Conservation (phyloP, 2,888 invertebrate species). For the Neocrepidodera transversa region DNA sequence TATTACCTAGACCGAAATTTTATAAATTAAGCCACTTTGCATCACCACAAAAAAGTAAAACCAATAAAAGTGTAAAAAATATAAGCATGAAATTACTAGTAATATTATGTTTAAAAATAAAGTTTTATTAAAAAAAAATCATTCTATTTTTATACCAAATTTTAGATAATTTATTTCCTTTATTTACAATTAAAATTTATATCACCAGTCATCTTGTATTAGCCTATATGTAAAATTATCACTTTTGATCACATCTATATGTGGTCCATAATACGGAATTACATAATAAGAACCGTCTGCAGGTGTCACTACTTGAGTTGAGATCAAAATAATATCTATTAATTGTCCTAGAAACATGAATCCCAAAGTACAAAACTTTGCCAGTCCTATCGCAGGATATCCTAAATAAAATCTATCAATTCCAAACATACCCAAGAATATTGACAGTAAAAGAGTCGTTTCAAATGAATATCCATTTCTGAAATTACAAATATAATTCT, state of each 20-base stretch:
- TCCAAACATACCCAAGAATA: slow-evolving; percentile 98
- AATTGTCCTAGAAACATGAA: slow-evolving; percentile 96
- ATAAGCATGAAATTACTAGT: slow-evolving; percentile 1
- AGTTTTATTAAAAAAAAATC: too few species aligned
- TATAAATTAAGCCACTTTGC: not conserved
- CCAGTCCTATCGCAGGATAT: slow-evolving; percentile 92
- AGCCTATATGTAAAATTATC: slow-evolving; percentile 85
- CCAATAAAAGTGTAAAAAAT: not conserved
- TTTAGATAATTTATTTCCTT: too few species aligned
- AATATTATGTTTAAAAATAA: too few species aligned
- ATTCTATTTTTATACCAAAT: too few species aligned
- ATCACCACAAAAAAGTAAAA: not conserved
- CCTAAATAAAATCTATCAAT: slow-evolving; percentile 98
- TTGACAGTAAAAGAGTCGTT: slow-evolving; percentile 88
- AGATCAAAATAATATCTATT: slow-evolving; percentile 92
- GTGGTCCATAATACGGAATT: slow-evolving; percentile 92
- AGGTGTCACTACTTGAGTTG: slow-evolving; percentile 92
- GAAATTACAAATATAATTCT: slow-evolving; percentile 49
- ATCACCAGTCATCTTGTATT: slow-evolving; percentile 78
- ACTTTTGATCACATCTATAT: slow-evolving; percentile 79
- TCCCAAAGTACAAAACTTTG: slow-evolving; percentile 94
- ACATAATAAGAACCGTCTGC: slow-evolving; percentile 95
- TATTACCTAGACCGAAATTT: slow-evolving; percentile 8
- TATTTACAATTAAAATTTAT: too few species aligned
- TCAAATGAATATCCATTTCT: slow-evolving; percentile 96